Base-by-base conservation (phyloP, 1,140 invertebrate species). In the Aricia agestis region DNA sequence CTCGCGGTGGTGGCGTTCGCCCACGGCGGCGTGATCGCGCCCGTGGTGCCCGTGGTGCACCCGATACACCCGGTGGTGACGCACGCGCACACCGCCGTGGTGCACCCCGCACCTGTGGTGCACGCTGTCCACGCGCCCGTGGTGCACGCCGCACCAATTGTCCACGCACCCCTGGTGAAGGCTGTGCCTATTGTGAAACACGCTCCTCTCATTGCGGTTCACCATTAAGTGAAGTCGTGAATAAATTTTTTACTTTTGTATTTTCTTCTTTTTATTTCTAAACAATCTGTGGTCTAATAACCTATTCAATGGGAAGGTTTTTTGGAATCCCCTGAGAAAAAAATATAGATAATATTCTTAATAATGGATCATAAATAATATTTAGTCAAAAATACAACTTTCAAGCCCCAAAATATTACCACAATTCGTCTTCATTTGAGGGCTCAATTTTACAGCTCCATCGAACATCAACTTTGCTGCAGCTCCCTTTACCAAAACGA, bases 11-110 rank as follows among this genome's bases (percentile, higher is more conserved):
- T 88, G 31, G 85, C 85, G 18, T 74, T 81, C 41, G 84, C 82
- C 11, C 76, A 84, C 32, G 82, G 79, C 0, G 88, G 88, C 6
- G 68, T 89, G 19, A 83, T 90, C 59, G 85, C 86, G 1, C 88
- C 89, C 52, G 74, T 89, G 31, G 81, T 86, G 0, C 85, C 84
- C 9, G 80, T 83, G 5, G 83, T 82, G 0, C 84, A 87, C 66
- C 80, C 81, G 0, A 80, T 87, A 10, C 83, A 85, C 57, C 78
- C 78, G 6, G 84, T 81, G 11, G 67, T 87, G 0, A 78, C 84
- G 0, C 82, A 81, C 71, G 74, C 84, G 52, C 73, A 74, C 70
- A 72, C 73, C 74, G 1, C 86, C 78, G 72, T 83, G 0, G 87
- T 89, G 0, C 86, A 87, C 66, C 65, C 83, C 66, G 78, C 81